phyloP scores from a whole-genome alignment of 2,797 vertebrate species.

The Monodelphis domestica region DNA sequence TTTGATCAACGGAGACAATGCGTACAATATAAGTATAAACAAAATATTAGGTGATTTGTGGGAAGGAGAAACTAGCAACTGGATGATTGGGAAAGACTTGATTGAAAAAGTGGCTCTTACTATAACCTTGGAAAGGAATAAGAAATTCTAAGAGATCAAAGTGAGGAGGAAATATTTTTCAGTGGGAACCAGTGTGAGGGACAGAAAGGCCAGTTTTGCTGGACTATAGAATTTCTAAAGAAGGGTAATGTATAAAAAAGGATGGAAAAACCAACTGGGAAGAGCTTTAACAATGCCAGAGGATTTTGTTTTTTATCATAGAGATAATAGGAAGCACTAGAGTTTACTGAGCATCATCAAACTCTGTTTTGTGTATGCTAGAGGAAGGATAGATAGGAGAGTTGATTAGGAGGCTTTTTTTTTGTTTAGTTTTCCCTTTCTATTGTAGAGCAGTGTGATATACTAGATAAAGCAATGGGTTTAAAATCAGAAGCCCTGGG shows the following conservation, averaged over 20 bases:
- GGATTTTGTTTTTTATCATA: not conserved
- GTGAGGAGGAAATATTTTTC: not conserved
- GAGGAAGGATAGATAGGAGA: not conserved
- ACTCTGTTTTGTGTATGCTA: not conserved
- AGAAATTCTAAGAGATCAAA: not conserved
- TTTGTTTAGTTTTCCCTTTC: not conserved
- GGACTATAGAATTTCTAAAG: not conserved
- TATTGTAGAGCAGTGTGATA: not conserved
- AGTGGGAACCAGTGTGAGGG: not conserved
- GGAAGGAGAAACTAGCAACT: not conserved
- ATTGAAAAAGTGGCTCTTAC: not conserved
- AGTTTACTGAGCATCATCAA: not conserved
- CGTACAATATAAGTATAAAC: not conserved
- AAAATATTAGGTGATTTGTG: not conserved
- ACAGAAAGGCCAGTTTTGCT: not conserved
- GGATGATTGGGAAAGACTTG: not conserved
- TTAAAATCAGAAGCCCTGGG: not conserved
- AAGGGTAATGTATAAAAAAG: not conserved
- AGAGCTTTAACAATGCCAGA: not conserved
- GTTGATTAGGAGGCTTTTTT: not conserved
- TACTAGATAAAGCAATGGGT: not conserved
- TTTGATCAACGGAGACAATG: not conserved
- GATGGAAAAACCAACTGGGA: not conserved
- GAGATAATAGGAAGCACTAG: not conserved
- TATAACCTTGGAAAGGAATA: not conserved